phyloP scores from a whole-genome alignment of 2,113 vertebrate species.

The Sporophila hypoxantha region DNA sequence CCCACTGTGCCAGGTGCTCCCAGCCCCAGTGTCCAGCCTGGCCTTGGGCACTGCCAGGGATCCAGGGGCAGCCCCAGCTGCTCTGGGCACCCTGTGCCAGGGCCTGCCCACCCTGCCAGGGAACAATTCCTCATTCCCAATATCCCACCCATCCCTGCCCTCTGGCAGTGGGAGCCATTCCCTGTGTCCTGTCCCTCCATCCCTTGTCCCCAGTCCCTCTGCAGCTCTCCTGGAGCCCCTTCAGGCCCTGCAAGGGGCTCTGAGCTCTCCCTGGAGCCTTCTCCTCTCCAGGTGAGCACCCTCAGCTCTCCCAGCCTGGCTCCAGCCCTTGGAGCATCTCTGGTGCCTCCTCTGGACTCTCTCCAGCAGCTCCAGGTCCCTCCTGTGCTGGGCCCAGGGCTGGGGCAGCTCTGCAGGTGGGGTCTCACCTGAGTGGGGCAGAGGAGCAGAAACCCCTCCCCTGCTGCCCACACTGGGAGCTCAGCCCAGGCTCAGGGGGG shows the following conservation, averaged over 20 bases:
- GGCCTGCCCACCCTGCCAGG: background rate
- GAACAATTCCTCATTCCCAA: background rate
- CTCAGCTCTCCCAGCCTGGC: background rate
- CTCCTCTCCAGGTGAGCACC: background rate
- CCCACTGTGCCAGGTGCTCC: background rate
- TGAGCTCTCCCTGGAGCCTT: background rate
- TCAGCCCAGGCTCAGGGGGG: background rate
- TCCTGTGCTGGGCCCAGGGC: background rate
- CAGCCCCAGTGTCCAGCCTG: background rate
- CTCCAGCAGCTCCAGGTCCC: background rate
- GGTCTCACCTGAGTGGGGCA: background rate
- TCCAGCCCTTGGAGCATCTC: background rate
- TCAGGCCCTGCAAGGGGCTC: background rate
- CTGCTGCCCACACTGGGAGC: background rate
- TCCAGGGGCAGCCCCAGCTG: background rate
- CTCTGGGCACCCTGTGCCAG: background rate
- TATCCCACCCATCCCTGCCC: background rate
- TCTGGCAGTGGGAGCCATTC: background rate
- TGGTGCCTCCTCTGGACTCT: fast-evolving
- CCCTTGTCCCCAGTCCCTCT: background rate
- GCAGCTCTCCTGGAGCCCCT: background rate
- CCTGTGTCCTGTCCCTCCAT: background rate
- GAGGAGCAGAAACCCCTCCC: background rate
- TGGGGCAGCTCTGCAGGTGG: background rate
- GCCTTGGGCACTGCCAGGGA: background rate